Conservation (phyloP, 2,888 invertebrate genomes). For the Spisula subtruncata region DNA sequence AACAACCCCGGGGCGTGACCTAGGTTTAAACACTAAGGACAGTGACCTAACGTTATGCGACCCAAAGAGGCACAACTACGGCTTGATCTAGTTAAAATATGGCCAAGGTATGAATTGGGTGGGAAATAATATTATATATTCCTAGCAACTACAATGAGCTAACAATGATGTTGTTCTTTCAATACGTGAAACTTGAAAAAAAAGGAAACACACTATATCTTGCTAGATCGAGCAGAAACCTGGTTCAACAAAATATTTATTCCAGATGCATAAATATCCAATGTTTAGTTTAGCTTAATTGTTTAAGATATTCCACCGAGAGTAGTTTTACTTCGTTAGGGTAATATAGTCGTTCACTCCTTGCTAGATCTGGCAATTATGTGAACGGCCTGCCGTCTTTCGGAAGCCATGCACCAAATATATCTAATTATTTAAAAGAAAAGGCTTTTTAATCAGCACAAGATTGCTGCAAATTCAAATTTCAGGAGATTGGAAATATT, state of each 20-base stretch:
- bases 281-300: conserved; percentile 23
- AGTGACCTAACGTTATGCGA: too few species aligned
- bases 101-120: too few species aligned
- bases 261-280: conserved; percentile 39
- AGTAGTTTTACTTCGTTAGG: conserved; percentile 23
- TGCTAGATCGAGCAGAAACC: not conserved
- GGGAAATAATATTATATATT: too few species aligned
- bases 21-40: too few species aligned
- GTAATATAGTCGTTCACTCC: not conserved
- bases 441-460: not conserved
- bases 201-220: not conserved
- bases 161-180: not conserved
- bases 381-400: not conserved
- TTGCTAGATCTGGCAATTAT: conserved; percentile 13
- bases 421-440: conserved; percentile 14
- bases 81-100: too few species aligned
- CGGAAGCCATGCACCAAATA: not conserved
- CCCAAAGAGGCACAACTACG: too few species aligned
- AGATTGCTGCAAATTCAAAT: conserved; percentile 20
- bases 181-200: not conserved
- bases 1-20: too few species aligned
- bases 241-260: not conserved
- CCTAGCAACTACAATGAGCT: too few species aligned
- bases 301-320: not conserved
- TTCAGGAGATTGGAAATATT: not conserved